Conservation (phyloP, 2,888 invertebrate species). For the Beris chalybata region DNA sequence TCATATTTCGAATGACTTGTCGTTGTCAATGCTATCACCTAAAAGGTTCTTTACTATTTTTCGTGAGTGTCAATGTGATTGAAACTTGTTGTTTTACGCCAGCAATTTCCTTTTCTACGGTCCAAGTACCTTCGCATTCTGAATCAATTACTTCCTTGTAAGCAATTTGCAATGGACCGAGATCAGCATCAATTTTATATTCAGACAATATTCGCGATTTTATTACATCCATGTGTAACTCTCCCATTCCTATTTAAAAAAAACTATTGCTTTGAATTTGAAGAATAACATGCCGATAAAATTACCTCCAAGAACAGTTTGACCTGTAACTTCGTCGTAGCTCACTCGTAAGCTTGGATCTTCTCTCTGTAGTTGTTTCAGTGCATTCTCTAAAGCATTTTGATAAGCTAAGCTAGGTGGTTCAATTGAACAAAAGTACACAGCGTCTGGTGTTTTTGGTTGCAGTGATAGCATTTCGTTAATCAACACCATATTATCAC, state of each 20-base stretch:
- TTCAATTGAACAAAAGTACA: constrained; percentile 96
- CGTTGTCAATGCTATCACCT: constrained; percentile 49
- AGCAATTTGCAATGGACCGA: constrained; percentile 90
- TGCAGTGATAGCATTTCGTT: constrained; percentile 57
- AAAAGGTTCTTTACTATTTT: constrained; percentile 57
- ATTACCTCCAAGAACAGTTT: constrained; percentile 77
- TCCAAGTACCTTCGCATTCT: constrained; percentile 44
- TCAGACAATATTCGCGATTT: constrained; percentile 85
- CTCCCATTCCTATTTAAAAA: constrained; percentile 83
- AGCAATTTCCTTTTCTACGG: constrained; percentile 53
- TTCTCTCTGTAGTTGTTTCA: constrained; percentile 79
- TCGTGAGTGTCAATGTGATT: constrained; percentile 54
- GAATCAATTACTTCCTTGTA: constrained; percentile 75
- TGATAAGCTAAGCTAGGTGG: constrained; percentile 80
- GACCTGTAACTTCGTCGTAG: constrained; percentile 78
- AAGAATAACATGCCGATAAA: neutral
- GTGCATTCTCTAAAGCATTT: constrained; percentile 74
- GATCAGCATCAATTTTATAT: constrained; percentile 86
- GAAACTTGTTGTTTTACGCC: constrained; percentile 52
- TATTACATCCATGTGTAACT: constrained; percentile 93
- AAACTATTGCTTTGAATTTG: neutral
- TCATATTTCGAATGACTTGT: constrained; percentile 16
- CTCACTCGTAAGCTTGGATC: constrained; percentile 86
- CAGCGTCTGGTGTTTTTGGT: constrained; percentile 84
- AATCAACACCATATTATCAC: constrained; percentile 46